Evolutionary conservation across 2,113 vertebrate species (phyloP), one percentile per base, ranked within the genome.

Genomic region (Oplegnathus fasciatus): DNA sequence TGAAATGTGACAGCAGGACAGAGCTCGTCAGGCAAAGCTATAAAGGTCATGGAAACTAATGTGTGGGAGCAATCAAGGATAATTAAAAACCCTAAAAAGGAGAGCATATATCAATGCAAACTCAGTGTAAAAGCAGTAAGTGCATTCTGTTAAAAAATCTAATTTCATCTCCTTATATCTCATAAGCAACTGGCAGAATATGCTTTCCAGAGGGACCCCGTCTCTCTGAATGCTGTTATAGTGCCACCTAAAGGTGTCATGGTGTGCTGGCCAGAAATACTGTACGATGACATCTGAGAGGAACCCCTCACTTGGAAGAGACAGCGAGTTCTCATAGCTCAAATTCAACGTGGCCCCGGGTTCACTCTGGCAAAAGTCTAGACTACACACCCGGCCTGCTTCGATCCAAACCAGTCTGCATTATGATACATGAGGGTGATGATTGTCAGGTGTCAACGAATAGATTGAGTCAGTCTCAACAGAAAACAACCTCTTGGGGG

Each of bases 361-460:
- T 75, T 55, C 30, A 62, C 55, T 71, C 26, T 40, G 34, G 46
- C 40, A 75, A 37, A 55, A 20, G n/a, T 55, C 57, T 57, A 37
- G 58, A 37, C 18, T 50, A 24, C 40, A 80, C 15, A 1, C 15
- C 9, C 32, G 55, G 71, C 42, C 64, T 22, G 13, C 65, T 85
- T 83, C 30, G 54, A 73, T 73, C 58, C 48, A 86, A 78, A 55
- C 79, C 34, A 75, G 58, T 73, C 20, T 69, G 80, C 70, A 3
- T 89, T 40, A 75, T 82, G 79, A 75, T 52, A 46, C 40, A 42
- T 6, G 34, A 70, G 7, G 61, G 75, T 20, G 65, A 85, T 91
- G 80, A 93, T 91, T 92, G 92, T 93, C 89, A 80, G 79, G 44
- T 80, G 85, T 90, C 69, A 83, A 87, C 73, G 80, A 68, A 55